phyloP scores from a whole-genome alignment of 2,113 vertebrate species.

The Corythoichthys haematopterus region DNA sequence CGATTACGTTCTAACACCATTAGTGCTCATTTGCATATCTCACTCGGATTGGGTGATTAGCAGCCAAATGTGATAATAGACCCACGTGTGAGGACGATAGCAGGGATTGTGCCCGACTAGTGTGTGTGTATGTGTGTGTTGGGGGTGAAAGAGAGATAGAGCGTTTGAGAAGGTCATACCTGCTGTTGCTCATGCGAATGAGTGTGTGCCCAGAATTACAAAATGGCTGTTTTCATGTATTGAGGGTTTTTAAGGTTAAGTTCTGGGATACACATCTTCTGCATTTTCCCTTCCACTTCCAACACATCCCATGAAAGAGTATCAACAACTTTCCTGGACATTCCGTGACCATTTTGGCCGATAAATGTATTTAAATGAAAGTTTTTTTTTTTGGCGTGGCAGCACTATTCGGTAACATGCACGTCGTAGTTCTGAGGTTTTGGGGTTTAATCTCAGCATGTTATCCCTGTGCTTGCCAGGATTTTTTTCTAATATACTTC shows the following conservation, averaged over 20 bases:
- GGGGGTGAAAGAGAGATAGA: not conserved
- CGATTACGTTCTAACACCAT: slow-evolving; percentile 70
- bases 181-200: slow-evolving; percentile 31
- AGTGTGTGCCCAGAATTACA: slow-evolving; percentile 19
- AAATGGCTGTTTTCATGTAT: slow-evolving; percentile 21
- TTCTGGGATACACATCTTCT: not conserved
- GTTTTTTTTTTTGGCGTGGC: too few relatives aligned
- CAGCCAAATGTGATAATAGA: slow-evolving; percentile 65
- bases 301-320: slow-evolving; percentile 7
- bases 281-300: slow-evolving; percentile 10
- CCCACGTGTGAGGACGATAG: slow-evolving; percentile 51
- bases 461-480: too few relatives aligned
- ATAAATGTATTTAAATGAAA: not conserved
- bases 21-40: slow-evolving; percentile 70
- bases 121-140: slow-evolving; percentile 8
- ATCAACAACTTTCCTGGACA: not conserved
- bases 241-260: slow-evolving; percentile 22
- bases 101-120: not conserved
- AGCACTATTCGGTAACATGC: too few relatives aligned
- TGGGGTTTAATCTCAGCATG: too few relatives aligned
- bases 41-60: slow-evolving; percentile 67
- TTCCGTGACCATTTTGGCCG: not conserved
- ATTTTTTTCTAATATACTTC: too few relatives aligned
- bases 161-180: slow-evolving; percentile 39
- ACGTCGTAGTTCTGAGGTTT: too few relatives aligned